These are phyloP conservation scores for Cheumatopsyche charites DNA, from an alignment of 1,140 invertebrate genomes.

Conservation along the genomic window DNA sequence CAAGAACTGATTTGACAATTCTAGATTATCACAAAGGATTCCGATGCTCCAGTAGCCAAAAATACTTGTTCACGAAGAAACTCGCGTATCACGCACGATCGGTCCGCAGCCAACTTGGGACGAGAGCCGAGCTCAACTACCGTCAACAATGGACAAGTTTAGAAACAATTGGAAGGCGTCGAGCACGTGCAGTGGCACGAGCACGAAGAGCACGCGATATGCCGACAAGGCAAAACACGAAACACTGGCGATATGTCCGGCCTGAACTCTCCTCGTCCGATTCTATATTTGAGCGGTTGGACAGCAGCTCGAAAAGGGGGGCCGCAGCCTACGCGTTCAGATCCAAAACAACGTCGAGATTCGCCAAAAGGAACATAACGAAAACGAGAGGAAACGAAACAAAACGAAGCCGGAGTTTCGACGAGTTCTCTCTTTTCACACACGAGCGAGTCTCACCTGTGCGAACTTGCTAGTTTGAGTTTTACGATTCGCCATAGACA, in stretches of 20 bases:
- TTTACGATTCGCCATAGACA: too few relatives aligned
- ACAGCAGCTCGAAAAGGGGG: conserved; percentile 19
- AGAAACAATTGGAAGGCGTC: neutral
- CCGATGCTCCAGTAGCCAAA: too few relatives aligned
- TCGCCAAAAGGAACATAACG: too few relatives aligned
- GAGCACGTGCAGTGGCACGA: neutral
- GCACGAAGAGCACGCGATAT: conserved; percentile 4
- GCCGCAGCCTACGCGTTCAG: conserved; percentile 17
- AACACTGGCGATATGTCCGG: conserved; percentile 7
- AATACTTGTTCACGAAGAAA: neutral
- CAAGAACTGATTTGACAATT: too few relatives aligned
- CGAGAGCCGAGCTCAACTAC: neutral
- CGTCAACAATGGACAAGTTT: neutral
- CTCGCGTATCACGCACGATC: neutral
- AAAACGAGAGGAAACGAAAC: too few relatives aligned
- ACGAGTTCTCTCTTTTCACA: too few relatives aligned
- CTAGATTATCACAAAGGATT: too few relatives aligned
- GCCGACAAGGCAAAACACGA: neutral
- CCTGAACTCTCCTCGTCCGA: conserved; percentile 2
- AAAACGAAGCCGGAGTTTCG: too few relatives aligned
- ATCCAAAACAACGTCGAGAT: neutral
- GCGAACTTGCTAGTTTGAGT: too few relatives aligned
- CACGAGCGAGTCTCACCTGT: too few relatives aligned
- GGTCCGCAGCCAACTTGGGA: neutral
- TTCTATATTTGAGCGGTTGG: conserved; percentile 35